These are phyloP conservation scores for Rhizoglyphus robini DNA, from an alignment of 1,140 invertebrate species.

Conservation along the genomic window DNA sequence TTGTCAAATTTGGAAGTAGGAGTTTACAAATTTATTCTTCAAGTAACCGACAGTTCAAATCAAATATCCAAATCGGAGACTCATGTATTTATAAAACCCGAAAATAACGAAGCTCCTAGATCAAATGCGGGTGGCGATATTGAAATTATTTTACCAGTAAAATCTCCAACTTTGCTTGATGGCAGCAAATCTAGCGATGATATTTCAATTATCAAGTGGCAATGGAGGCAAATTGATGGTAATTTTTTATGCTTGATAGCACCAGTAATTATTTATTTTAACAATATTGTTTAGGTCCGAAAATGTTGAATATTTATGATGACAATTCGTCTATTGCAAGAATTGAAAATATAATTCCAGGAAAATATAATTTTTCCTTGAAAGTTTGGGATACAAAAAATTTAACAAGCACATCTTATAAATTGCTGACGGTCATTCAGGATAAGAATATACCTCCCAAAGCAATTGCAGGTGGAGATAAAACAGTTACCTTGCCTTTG, in stretches of 20 bases:
- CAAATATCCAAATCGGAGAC: constrained; percentile 72
- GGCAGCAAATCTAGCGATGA: constrained; percentile 69
- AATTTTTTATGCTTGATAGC: constrained; percentile 23
- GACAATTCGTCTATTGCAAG: constrained; percentile 39
- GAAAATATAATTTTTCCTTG: constrained; percentile 65
- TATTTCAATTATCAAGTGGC: constrained; percentile 60
- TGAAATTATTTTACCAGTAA: constrained; percentile 36
- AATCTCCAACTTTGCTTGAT: constrained; percentile 43
- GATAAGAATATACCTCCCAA: constrained; percentile 74
- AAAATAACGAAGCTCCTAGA: constrained; percentile 56
- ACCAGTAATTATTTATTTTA: constrained; percentile 21
- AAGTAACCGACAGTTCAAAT: constrained; percentile 74
- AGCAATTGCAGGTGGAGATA: constrained; percentile 71
- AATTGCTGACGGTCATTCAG: constrained; percentile 65
- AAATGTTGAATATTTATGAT: constrained; percentile 40
- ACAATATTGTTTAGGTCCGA: constrained; percentile 38
- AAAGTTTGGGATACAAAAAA: constrained; percentile 71
- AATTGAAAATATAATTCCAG: constrained; percentile 62
- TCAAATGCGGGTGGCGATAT: constrained; percentile 50
- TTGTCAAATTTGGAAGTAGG: constrained; percentile 80
- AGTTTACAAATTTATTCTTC: constrained; percentile 81
- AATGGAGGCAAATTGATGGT: constrained; percentile 61
- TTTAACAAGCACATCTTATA: constrained; percentile 50
- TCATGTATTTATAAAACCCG: constrained; percentile 81
- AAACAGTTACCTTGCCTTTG: constrained; percentile 56